Percentiles rank a stretch among this genome's conserved stretches.
phyloP scores from a whole-genome alignment of 2,113 vertebrate species.

The Tragelaphus buxtoni region DNA sequence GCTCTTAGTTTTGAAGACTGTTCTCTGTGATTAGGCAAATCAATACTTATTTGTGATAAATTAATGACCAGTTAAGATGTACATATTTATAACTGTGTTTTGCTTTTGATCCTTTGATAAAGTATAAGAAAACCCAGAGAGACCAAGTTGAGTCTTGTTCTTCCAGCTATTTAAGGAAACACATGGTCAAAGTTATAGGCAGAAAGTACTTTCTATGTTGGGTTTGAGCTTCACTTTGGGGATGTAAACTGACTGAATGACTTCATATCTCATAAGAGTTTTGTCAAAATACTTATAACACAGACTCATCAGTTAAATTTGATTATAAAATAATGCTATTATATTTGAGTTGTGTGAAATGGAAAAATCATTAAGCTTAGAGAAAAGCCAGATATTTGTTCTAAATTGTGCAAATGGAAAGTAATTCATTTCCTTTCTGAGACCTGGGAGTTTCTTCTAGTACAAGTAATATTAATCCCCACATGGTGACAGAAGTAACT shows the following conservation, averaged over 20 bases:
- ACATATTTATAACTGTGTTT: neutral
- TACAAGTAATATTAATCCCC: neutral
- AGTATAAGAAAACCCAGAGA: neutral
- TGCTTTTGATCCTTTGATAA: neutral
- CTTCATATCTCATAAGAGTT: slow-evolving; percentile 17
- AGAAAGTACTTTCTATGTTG: neutral
- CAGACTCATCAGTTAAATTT: neutral
- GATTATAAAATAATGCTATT: slow-evolving; percentile 24
- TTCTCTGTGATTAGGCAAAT: neutral
- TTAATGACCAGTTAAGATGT: neutral
- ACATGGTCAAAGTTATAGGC: neutral
- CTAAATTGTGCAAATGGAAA: slow-evolving; percentile 18
- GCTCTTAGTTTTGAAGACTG: neutral
- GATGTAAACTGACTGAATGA: neutral
- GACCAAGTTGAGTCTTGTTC: neutral
- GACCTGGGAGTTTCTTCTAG: neutral
- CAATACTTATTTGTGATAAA: neutral
- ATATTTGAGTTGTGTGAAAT: slow-evolving; percentile 32
- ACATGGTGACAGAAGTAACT: slow-evolving; percentile 28
- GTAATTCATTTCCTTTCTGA: slow-evolving; percentile 30
- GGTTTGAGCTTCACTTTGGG: neutral
- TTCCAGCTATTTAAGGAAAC: neutral
- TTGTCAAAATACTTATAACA: slow-evolving; percentile 3
- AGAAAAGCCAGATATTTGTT: slow-evolving; percentile 21
- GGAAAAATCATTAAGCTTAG: slow-evolving; percentile 15